Base-by-base conservation (phyloP, 2,888 invertebrate species). In the Phoenoteleia sp. region DNA sequence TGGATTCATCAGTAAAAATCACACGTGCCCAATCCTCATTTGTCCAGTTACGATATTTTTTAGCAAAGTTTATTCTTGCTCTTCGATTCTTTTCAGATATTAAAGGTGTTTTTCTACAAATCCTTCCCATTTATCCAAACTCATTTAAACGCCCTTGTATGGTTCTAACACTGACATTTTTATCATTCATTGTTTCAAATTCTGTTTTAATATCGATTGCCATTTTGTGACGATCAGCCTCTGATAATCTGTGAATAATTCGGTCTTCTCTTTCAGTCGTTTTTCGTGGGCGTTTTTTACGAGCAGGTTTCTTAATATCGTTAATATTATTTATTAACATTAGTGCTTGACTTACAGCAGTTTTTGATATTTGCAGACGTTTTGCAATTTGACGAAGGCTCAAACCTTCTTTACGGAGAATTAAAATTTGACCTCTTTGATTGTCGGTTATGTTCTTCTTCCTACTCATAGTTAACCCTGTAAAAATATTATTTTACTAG, bases 1-100 rank as follows among this genome's bases (percentile, higher is more conserved):
- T 77, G 36, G 47, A 64, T 71, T 81, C 81, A 17, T 81, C 81
- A 23, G 56, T 76, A 64, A 62, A 81, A 39, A 81, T 29, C 15
- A 77, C 66, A 42, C 54, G 54, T 15, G 39, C 17, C 69, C 54
- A 54, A 11, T 69, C 33, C 19, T 54, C 7, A 27, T 7, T 7
- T 39, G 66, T 13, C 66, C 49, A 49, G 0, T 29, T 9, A 7
- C n/a, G 15, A 47, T 58, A 29, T 42, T 23, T 17, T 29, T n/a
- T 66, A 3, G 66, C 66, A 66, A 66, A 66, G 19, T 52, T 67
- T 80, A 66, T 79, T 42, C 84, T 25, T 2, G 39, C 33, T 23
- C 79, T 72, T 6, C 58, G 33, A 71, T 77, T 83, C 52, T 77
- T 79, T 36, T 25, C 33, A 15, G 27, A 42, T 29, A 80, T 69